Percentiles rank a stretch among this genome's conserved stretches.
Evolutionary conservation across 2,888 invertebrate genomes (phyloP).

Genomic region (Dolichopus griseipennis): DNA sequence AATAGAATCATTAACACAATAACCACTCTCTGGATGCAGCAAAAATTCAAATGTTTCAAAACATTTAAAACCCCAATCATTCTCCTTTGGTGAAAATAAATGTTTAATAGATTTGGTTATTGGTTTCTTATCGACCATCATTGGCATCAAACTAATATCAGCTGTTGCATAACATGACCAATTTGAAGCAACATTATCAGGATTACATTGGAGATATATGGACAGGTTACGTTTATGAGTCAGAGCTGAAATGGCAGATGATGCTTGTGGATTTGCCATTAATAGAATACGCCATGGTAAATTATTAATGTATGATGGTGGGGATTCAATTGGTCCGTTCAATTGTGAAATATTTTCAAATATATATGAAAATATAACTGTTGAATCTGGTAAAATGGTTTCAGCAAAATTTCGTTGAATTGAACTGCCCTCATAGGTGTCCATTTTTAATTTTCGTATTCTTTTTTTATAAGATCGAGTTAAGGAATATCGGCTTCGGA

Average conservation of each 20-base stretch:
- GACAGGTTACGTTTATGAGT: conserved; percentile 48
- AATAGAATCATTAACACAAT: conserved; percentile 82
- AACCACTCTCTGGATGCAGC: conserved; percentile 83
- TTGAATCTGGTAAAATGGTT: conserved; percentile 33
- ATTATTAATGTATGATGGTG: conserved; percentile 88
- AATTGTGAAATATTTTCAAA: conserved; percentile 84
- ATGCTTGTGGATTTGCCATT: conserved; percentile 56
- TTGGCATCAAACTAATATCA: conserved; percentile 80
- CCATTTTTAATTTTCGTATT: not conserved
- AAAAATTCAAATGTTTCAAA: conserved; percentile 94
- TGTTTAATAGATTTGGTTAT: conserved; percentile 86
- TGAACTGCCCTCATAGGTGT: not conserved
- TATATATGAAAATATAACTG: conserved; percentile 83
- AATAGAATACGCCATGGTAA: conserved; percentile 99
- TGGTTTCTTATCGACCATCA: conserved; percentile 80
- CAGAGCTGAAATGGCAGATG: not conserved
- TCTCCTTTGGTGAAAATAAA: conserved; percentile 81
- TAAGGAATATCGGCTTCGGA: too few relatives aligned
- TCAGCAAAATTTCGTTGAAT: not conserved
- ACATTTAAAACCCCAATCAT: conserved; percentile 94
- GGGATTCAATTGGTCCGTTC: conserved; percentile 75
- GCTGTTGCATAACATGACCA: conserved; percentile 98
- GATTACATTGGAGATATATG: conserved; percentile 92
- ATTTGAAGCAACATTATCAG: conserved; percentile 87
- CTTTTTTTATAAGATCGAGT: too few relatives aligned